A percentile compares a stretch with the other conserved stretches of the same genome.
Conservation (phyloP, 1,140 invertebrate species). For the Eubasilissa regina region DNA sequence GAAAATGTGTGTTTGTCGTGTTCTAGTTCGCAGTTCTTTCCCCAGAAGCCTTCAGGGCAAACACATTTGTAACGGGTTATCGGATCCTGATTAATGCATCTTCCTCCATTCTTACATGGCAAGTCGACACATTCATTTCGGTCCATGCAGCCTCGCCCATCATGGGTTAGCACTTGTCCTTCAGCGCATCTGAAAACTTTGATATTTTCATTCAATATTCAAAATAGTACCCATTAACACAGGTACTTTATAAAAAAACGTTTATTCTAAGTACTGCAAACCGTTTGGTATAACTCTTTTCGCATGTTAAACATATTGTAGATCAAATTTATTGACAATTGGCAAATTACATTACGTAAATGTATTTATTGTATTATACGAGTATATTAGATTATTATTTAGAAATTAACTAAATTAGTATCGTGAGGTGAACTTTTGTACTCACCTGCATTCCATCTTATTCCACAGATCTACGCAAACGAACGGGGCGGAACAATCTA, state of each 20-base stretch:
- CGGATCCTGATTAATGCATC: slow-evolving; percentile 91
- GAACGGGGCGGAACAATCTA: slow-evolving; percentile 93
- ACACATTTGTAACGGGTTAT: slow-evolving; percentile 85
- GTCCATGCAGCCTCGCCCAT: slow-evolving; percentile 92
- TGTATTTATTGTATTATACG: no score
- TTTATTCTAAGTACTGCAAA: no score
- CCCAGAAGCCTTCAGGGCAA: slow-evolving; percentile 93
- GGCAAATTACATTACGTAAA: no score
- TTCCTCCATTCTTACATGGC: slow-evolving; percentile 92
- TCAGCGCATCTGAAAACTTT: slow-evolving; percentile 84
- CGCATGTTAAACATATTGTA: no score
- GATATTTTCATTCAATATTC: no score
- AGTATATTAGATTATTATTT: no score
- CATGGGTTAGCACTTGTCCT: slow-evolving; percentile 88
- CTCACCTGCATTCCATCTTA: slow-evolving; percentile 95
- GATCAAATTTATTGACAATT: no score
- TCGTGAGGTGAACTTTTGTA: no score
- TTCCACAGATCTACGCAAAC: slow-evolving; percentile 97
- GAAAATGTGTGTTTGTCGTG: slow-evolving; percentile 93
- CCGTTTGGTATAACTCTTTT: no score
- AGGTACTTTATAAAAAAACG: no score
- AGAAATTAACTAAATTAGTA: no score
- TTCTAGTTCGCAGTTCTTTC: slow-evolving; percentile 92
- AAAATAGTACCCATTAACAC: no score
- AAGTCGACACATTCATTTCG: slow-evolving; percentile 94